Evolutionary conservation across 2,113 vertebrate species (phyloP).

Genomic region (Elephantulus edwardii): DNA sequence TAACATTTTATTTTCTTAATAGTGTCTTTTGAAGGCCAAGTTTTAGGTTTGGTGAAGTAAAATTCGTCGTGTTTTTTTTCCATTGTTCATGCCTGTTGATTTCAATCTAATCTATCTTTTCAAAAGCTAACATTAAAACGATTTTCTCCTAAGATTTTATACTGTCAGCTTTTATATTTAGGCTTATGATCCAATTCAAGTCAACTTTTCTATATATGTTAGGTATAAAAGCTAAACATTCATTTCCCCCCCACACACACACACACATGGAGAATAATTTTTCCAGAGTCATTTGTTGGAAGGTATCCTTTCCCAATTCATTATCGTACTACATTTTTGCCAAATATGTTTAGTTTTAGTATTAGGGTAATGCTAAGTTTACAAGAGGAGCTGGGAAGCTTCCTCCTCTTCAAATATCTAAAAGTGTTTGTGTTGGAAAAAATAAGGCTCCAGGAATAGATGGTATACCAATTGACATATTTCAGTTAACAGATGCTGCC

Average conservation of each 20-base stretch:
- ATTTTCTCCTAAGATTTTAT: neutral
- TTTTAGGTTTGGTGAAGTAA: conserved; percentile 4
- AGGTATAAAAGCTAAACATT: neutral
- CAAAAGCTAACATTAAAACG: neutral
- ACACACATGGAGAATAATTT: neutral
- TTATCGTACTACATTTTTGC: neutral
- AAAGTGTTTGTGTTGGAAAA: neutral
- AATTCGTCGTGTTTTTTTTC: neutral
- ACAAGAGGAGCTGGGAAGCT: neutral
- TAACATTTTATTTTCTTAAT: conserved; percentile 32
- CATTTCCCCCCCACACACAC: too few relatives aligned
- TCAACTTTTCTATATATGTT: neutral
- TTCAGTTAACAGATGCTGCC: conserved; percentile 27
- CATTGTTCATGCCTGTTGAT: neutral
- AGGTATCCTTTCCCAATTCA: neutral
- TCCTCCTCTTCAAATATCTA: conserved; percentile 16
- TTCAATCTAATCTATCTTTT: neutral
- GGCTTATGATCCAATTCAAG: neutral
- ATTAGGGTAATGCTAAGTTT: neutral
- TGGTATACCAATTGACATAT: neutral
- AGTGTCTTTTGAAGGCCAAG: neutral
- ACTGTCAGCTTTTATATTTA: neutral
- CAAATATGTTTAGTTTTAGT: conserved; percentile 2
- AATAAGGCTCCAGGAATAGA: too few relatives aligned
- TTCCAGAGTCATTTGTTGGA: neutral